Base-by-base conservation (phyloP, 2,797 vertebrate species). In the Urosaurus nigricauda region DNA sequence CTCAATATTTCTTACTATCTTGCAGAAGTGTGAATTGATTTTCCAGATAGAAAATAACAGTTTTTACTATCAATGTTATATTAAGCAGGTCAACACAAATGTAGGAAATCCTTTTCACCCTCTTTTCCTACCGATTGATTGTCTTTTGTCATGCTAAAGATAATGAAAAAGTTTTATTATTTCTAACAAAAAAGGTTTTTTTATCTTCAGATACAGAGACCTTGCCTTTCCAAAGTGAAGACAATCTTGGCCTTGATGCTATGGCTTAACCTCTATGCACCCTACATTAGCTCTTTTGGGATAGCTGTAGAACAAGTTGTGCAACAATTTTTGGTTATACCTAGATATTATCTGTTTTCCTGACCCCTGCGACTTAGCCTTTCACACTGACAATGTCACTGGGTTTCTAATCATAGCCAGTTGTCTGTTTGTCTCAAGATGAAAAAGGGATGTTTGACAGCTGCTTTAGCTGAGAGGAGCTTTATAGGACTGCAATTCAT, bases 1-100 rank as follows among this genome's bases (percentile, higher is more conserved):
- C 75, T 84, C 85, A 87, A 63, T 84, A 87, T 51, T 60, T 74
- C 83, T 63, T 63, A 83, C 80, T 73, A 87, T 87, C 80, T 83
- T 63, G 73, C 71, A 32, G 70, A 90, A 71, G 79, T 17, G 9
- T 40, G 40, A 26, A 84, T 73, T 78, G 80, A 83, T 90, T 83
- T 90, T 40, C 83, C 73, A 60, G 74, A 37, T 84, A 87, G 83
- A 84, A 60, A 84, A 71, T 84, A 79, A 83, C 60, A 77, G 37
- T 82, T 83, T 65, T 87, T 78, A 83, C 80, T 83, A 79, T 40
- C 60, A 71, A 35, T 75, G 80, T 60, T 47, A 35, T 73, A 87
- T 73, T 87, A 90, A 78, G 63, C 65, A 51, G 79, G 79, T 79
- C 84, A 90, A 71, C 71, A 70, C 81, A 63, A 90, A 71, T 16